Base-by-base conservation (phyloP, 2,888 invertebrate species). In the Apoderus coryli region DNA sequence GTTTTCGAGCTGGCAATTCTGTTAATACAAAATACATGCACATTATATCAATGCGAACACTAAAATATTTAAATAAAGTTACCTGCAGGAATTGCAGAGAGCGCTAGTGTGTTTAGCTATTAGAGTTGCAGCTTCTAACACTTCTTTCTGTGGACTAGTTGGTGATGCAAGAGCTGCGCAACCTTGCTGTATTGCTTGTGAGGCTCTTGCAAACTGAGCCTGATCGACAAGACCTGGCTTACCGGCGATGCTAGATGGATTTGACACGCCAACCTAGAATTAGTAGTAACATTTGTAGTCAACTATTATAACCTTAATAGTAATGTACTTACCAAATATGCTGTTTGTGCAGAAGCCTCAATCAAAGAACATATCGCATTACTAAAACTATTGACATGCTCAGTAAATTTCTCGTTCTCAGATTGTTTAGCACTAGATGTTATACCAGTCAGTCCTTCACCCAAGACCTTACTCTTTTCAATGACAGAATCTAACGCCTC, bases 71-170 rank as follows among this genome's bases (percentile, higher is more conserved):
- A 26, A 12, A 26, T 27, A 11, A 25, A 27, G 10, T 15, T 29
- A 34, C 35, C 45, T 39, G 52, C 96, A 96, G 22, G 92, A 84
- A 53, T 92, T 93, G 59, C 96, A 96, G 29, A 98, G 65, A 4
- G 89, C 78, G 39, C 88, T 86, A 0, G 96, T 95, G 61, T 96
- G 90, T 54, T 90, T 92, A 9, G 96, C 96, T 28, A 96, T 86
- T 38, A 81, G 73, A 0, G 93, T 93, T 1, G 95, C 84, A 0
- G 92, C 90, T 3, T 85, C 77, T 14, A 93, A 64, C 32, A 92
- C 81, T 61, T 81, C 79, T 34, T 81, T 82, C 44, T 86, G 82
- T 24, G 75, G 71, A 30, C 76, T 77, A 35, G 70, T 63, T 0
- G 75, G 64, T 45, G 75, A 80, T 10, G 70, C 64, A 2, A 90